phyloP scores from a whole-genome alignment of 2,113 vertebrate genomes.

The Apus apus region DNA sequence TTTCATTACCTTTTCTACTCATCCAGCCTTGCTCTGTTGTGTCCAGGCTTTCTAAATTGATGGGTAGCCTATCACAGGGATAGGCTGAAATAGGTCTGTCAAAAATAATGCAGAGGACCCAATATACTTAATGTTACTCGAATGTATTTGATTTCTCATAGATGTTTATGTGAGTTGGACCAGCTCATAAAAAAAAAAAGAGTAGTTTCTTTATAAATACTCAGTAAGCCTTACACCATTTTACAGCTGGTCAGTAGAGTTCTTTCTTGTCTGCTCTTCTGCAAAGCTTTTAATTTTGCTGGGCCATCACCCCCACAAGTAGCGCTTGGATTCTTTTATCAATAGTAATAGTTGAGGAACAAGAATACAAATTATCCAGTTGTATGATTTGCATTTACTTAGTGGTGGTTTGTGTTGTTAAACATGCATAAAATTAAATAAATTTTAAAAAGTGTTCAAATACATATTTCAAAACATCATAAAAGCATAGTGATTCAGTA shows the following conservation, averaged over 20 bases:
- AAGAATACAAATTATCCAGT: slow-evolving; percentile 26
- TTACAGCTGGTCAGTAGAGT: neutral
- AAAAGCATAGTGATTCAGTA: slow-evolving; percentile 45
- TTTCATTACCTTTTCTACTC: neutral
- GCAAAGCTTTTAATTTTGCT: slow-evolving; percentile 7
- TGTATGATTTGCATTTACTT: slow-evolving; percentile 38
- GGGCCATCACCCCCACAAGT: neutral
- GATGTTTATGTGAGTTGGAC: neutral
- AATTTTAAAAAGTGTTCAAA: slow-evolving; percentile 30
- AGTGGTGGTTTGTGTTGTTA: slow-evolving; percentile 39
- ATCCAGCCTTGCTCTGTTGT: neutral
- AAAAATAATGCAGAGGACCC: neutral
- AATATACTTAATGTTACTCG: neutral
- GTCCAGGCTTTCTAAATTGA: neutral
- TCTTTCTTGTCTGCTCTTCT: neutral
- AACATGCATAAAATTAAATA: slow-evolving; percentile 39
- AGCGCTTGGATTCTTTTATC: slow-evolving; percentile 1
- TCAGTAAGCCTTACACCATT: neutral
- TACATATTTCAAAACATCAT: slow-evolving; percentile 18
- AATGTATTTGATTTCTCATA: neutral
- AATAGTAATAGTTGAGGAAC: neutral
- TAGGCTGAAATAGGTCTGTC: neutral
- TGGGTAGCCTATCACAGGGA: neutral
- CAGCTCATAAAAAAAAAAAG: neutral
- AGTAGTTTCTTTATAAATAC: neutral